Evolutionary conservation across 2,113 vertebrate species (phyloP), one percentile per base, ranked within the genome.

Genomic region (Channa maculata): DNA sequence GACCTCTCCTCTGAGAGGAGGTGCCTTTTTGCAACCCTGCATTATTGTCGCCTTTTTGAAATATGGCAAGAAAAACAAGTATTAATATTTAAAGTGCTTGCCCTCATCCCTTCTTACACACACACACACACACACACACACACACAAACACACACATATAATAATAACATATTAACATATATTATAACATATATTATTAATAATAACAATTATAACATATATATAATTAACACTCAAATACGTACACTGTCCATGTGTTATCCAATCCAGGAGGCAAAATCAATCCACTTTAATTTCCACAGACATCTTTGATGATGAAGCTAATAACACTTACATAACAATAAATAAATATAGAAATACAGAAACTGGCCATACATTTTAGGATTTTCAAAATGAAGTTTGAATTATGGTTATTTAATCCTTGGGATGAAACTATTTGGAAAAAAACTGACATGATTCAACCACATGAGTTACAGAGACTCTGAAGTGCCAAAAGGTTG

Each of bases 41-140:
- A 95, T 97, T 96, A 96, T 96, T 94, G 85, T 90, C 64, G 95
- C 94, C 94, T 96, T 90, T 96, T 96, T 97, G 94, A 96, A 97
- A 94, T 96, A 94, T 88, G 91, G 92, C 92, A 79, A 93, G 92
- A 89, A 82, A 87, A 83, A 84, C 86, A 77, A 51, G 93, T 94
- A 96, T 98, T 94, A 97, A 98, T 98, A 97, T 96, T 97, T 98
- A 95, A 98, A 95, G 93, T 92, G 51, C 72, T 88, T 34, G 66
- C 82, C 86, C 73, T 67, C 62, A 63, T 65, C 61, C 69, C 41
- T 75, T 43, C 77, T n/a, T 50, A 45, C 73, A 49, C 77, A 62
- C 67, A 59, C 65, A 53, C 69, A 55, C 54, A 55, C 51, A 43
- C 45, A 76, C 60, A 71, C 49, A 65, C 24, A 24, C 24, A 24